A percentile compares a stretch with the other conserved stretches of the same genome.
Evolutionary conservation across 1,140 invertebrate genomes (phyloP).

Genomic region (Bombus soroeensis): DNA sequence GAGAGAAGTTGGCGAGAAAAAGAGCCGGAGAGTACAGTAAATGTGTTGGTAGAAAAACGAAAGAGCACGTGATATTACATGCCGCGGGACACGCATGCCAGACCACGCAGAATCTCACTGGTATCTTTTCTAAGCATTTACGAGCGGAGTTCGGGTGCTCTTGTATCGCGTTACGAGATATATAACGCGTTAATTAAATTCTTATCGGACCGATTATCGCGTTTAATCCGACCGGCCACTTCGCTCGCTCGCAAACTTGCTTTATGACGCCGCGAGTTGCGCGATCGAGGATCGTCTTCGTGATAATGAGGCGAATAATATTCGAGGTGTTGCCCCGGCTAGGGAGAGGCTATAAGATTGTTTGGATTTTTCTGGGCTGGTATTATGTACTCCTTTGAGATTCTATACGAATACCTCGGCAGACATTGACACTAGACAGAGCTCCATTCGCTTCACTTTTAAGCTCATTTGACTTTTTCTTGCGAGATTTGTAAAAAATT

Average conservation of each 20-base stretch:
- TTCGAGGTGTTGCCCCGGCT: neutral
- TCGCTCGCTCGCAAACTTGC: conserved; percentile 14
- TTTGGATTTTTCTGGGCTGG: too few species aligned
- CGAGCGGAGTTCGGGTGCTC: conserved; percentile 8
- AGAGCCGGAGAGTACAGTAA: neutral
- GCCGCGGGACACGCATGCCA: conserved; percentile 48
- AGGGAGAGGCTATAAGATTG: too few species aligned
- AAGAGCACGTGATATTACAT: conserved; percentile 46
- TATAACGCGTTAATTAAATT: conserved; percentile 69
- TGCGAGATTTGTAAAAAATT: too few species aligned
- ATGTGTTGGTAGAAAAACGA: conserved; percentile 31
- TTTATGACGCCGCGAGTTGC: conserved; percentile 52
- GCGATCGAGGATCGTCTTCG: conserved; percentile 9
- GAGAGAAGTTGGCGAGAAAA: neutral
- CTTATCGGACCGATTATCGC: conserved; percentile 69
- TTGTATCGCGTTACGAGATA: conserved; percentile 43
- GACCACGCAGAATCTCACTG: conserved; percentile 37
- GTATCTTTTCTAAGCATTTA: conserved; percentile 58
- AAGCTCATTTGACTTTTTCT: too few species aligned
- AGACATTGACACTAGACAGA: too few species aligned
- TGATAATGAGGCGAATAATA: conserved; percentile 23
- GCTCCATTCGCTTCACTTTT: too few species aligned
- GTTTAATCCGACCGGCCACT: conserved; percentile 47
- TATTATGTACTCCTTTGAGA: too few species aligned
- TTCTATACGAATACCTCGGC: too few species aligned